These are phyloP conservation scores for Enhydra lutris DNA, from an alignment of 2,113 vertebrate species.

Conservation along the genomic window DNA sequence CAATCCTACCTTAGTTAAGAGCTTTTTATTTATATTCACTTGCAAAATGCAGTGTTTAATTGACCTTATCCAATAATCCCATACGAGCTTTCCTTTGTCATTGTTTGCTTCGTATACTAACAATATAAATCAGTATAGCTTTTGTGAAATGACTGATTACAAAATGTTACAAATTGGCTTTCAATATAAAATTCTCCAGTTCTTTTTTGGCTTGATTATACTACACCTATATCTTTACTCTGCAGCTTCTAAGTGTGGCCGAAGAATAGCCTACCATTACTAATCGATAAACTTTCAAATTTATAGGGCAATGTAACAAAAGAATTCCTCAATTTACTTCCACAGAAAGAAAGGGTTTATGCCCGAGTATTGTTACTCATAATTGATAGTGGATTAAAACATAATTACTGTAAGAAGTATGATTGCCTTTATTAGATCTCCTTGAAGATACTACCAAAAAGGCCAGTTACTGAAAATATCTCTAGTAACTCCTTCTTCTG, in stretches of 20 bases:
- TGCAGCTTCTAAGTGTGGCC: background rate
- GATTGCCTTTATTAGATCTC: slow-evolving; percentile 66
- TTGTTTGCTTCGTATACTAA: background rate
- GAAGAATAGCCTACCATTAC: background rate
- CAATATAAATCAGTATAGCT: background rate
- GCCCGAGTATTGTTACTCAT: background rate
- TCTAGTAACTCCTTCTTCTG: slow-evolving; percentile 80
- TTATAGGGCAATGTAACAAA: slow-evolving; percentile 2
- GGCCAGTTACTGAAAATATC: slow-evolving; percentile 73
- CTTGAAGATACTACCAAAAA: slow-evolving; percentile 64
- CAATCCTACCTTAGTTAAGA: background rate
- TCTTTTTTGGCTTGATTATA: background rate
- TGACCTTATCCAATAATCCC: background rate
- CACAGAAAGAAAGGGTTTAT: slow-evolving; percentile 11
- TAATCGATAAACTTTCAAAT: background rate
- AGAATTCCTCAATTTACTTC: background rate
- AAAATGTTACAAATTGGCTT: background rate
- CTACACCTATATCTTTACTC: background rate
- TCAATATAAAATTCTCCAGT: background rate
- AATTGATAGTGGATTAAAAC: slow-evolving; percentile 58
- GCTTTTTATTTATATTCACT: background rate
- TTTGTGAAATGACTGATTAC: slow-evolving; percentile 14
- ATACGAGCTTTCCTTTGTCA: background rate
- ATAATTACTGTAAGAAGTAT: slow-evolving; percentile 52
- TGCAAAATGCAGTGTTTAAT: background rate